A percentile compares a stretch with the other conserved stretches of the same genome.
These are phyloP conservation scores for Argentina silus DNA, from an alignment of 2,797 vertebrate genomes.

Conservation along the genomic window DNA sequence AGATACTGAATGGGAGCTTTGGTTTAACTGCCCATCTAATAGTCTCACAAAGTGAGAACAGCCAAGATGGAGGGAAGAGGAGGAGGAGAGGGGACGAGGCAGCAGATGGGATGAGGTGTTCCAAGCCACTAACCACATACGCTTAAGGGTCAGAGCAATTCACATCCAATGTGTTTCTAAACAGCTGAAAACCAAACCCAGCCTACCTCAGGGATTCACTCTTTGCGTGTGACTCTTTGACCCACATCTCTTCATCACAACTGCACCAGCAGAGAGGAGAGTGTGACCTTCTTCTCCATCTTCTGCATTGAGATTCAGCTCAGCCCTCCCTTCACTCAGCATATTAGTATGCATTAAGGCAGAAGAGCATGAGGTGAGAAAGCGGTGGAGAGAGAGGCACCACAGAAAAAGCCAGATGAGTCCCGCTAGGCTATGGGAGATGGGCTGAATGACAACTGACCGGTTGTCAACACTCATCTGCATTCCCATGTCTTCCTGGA, in stretches of 20 bases:
- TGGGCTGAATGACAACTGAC: conserved; percentile 73
- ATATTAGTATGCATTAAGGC: conserved; percentile 66
- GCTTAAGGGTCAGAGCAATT: conserved; percentile 57
- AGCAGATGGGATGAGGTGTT: conserved; percentile 57
- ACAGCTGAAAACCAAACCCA: conserved; percentile 54
- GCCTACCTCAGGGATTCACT: conserved; percentile 52
- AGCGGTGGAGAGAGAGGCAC: conserved; percentile 49
- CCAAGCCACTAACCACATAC: conserved; percentile 51
- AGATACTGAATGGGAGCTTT: no score
- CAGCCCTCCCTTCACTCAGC: conserved; percentile 36
- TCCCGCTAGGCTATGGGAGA: conserved; percentile 61
- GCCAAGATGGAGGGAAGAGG: conserved; percentile 14
- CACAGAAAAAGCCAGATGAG: conserved; percentile 53
- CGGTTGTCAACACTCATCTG: conserved; percentile 75
- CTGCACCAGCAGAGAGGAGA: conserved; percentile 17
- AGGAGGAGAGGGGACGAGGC: conserved; percentile 6
- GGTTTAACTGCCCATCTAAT: no score
- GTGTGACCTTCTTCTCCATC: conserved; percentile 43
- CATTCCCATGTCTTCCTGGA: conserved; percentile 65
- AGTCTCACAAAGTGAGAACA: not conserved
- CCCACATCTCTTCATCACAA: conserved; percentile 48
- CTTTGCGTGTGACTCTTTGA: conserved; percentile 50
- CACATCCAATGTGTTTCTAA: conserved; percentile 47
- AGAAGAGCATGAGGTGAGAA: conserved; percentile 49
- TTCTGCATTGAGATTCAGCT: conserved; percentile 60